Evolutionary conservation across 2,113 vertebrate genomes (phyloP), one percentile per base, ranked within the genome.

Genomic region (Notechis scutatus): DNA sequence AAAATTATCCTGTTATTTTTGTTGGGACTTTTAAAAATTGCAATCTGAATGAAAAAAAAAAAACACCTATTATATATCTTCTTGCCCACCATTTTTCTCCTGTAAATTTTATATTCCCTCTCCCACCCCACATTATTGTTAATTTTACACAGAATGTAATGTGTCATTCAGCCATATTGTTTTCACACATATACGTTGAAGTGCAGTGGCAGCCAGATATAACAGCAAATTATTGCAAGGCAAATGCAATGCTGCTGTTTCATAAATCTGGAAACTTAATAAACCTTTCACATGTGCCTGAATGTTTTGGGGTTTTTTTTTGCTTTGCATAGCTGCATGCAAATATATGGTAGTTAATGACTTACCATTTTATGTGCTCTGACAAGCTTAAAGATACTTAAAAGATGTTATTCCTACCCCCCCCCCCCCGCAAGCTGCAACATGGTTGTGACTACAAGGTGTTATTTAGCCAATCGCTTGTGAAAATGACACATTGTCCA

Each of bases 301-400:
- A 0, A 0, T 24, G 6, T 42, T 69, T 0, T 42, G 2, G 1
- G 6, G 1, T 47, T 9, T 50, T 50, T 47, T 86, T 45, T 86
- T 50, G 1, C 64, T n/a, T 15, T 86, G 34, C 47, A 50, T 52
- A 92, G 15, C 4, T 8, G 5, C 4, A 39, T 3, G 0, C 3
- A 88, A 85, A 11, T 88, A 81, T 94, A 69, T 2, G 11, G 8
- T 7, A 94, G 56, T 26, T 86, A 24, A 59, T 47, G 47, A 88
- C 0, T 91, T 1, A 50, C 89, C 94, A 39, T 94, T 54, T 90
- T 24, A 47, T 50, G 26, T 59, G 18, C n/a, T 50, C 23, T 52
- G 20, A 74, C 20, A 52, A 85, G 69, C 39, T 85, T 54, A 85
- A 89, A 61, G 69, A 81, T 88, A 56, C 24, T 1, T 34, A 29